A percentile compares a stretch with the other conserved stretches of the same genome.
phyloP scores from a whole-genome alignment of 2,888 invertebrate genomes.

The Melinaea menophilus region DNA sequence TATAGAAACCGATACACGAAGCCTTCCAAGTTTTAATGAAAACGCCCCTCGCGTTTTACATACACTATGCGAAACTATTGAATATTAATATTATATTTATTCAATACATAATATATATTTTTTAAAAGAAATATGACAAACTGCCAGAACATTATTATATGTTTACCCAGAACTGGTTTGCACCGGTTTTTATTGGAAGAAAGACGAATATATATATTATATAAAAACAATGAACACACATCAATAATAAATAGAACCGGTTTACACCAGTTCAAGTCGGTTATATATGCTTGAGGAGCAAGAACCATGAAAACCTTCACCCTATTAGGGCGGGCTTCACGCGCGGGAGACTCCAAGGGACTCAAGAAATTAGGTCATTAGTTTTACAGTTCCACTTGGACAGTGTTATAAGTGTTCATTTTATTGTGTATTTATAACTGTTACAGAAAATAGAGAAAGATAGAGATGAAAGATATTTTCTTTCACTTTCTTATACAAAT shows the following conservation, averaged over 20 bases:
- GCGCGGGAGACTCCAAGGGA: conserved; percentile 61
- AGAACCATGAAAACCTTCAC: conserved; percentile 33
- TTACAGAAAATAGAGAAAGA: no score
- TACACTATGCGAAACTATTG: conserved; percentile 35
- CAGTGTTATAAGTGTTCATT: conserved; percentile 27
- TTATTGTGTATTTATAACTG: no score
- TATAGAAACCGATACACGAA: conserved; percentile 22
- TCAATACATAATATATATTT: no score
- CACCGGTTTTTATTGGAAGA: no score
- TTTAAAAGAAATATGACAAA: no score
- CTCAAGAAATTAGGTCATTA: conserved; percentile 75
- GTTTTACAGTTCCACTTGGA: conserved; percentile 51
- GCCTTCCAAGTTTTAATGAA: conserved; percentile 73
- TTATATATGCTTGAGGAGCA: neutral
- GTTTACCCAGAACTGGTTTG: no score
- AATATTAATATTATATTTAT: neutral
- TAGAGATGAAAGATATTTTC: no score
- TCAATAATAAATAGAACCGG: neutral
- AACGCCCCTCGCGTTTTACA: conserved; percentile 42
- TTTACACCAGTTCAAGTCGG: neutral
- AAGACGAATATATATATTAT: no score
- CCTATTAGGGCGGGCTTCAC: conserved; percentile 42
- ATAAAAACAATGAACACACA: no score
- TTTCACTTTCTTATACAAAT: no score
- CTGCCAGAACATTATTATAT: no score